Conservation (phyloP, 2,888 invertebrate genomes). For the Amphipyra berbera region DNA sequence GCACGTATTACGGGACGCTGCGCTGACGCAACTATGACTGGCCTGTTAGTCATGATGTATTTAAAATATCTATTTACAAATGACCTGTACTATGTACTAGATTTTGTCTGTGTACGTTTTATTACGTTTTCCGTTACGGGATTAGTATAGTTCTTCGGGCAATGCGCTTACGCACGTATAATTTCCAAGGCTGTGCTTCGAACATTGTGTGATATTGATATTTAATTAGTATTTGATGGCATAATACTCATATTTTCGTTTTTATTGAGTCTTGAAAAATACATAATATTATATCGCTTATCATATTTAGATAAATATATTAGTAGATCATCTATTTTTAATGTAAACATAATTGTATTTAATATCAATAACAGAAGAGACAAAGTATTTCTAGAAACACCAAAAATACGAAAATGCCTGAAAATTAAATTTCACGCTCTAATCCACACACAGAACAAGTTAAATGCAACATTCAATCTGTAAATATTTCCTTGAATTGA, state of each 20-base stretch:
- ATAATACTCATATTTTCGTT: background rate
- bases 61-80: conserved; percentile 55
- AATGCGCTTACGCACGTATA: no score
- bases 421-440: no score
- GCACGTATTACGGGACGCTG: conserved; percentile 41
- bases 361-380: no score
- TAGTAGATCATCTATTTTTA: conserved; percentile 10
- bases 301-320: conserved; percentile 8
- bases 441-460: no score
- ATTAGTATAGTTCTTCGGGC: background rate
- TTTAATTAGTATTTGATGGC: background rate
- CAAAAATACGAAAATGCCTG: no score
- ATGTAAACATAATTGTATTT: background rate
- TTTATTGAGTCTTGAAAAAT: conserved; percentile 8
- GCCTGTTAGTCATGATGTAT: conserved; percentile 54
- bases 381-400: no score
- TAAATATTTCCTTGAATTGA: no score
- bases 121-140: conserved; percentile 16
- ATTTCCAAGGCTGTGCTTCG: no score
- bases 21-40: conserved; percentile 51
- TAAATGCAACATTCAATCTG: no score
- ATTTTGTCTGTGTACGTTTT: conserved; percentile 21
- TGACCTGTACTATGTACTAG: conserved; percentile 53
- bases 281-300: background rate
- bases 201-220: no score